phyloP scores from a whole-genome alignment of 2,113 vertebrate genomes.

The Neofelis nebulosa region DNA sequence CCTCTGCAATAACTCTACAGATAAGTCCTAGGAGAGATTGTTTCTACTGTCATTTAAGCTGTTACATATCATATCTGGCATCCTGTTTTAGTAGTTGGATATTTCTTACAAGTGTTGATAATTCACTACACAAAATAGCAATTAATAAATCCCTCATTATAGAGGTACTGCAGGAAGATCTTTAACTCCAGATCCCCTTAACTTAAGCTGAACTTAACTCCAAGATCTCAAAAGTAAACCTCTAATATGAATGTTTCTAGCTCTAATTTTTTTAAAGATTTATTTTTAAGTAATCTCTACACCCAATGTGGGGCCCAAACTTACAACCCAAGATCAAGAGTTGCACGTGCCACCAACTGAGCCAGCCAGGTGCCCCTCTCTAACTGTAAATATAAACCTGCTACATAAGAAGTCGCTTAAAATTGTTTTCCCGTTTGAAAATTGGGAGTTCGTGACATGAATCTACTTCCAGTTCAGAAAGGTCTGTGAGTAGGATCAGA shows the following conservation, averaged over 20 bases:
- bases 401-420: background rate
- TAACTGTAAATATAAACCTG: background rate
- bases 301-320: no score
- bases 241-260: background rate
- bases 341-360: no score
- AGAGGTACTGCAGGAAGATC: background rate
- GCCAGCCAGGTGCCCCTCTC: no score
- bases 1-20: background rate
- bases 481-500: background rate
- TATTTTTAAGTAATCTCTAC: no score
- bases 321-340: no score
- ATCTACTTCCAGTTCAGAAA: background rate
- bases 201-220: background rate
- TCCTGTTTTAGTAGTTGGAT: background rate
- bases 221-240: background rate
- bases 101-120: background rate
- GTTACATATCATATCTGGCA: background rate
- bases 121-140: background rate
- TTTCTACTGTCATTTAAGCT: background rate
- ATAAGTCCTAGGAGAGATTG: background rate
- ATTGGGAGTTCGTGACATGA: background rate
- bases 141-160: background rate
- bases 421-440: background rate
- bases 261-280: background rate
- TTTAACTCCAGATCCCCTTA: background rate